Evolutionary conservation across 2,113 vertebrate genomes (phyloP), one percentile per base, ranked within the genome.

Genomic region (Spizaetus ornatus): DNA sequence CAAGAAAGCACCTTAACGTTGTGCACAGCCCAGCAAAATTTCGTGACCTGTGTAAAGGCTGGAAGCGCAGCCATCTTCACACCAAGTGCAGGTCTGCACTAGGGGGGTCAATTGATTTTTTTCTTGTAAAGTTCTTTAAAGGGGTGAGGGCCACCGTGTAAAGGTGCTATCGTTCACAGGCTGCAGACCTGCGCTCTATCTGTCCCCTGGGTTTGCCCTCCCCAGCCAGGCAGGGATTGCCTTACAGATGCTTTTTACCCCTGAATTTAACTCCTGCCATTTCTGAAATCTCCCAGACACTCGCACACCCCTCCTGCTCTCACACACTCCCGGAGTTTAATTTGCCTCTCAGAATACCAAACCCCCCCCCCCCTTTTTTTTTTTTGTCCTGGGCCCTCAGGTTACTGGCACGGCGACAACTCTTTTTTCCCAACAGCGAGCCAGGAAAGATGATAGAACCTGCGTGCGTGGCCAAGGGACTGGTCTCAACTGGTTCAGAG

Each of bases 401-500:
- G 98, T 98, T 98, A 98, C 98, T 98, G 98, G 98, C 97, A 94
- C 95, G 3, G 93, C 26, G 91, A 97, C 97, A 98, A 97, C 91
- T 95, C 96, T 96, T 98, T 98, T 97, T 97, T 96, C 97, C 97
- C 98, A 98, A 95, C 95, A 96, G 97, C 50, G 77, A 98, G 98
- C 97, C 98, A 98, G 95, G 96, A 98, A 98, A 98, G 97, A 98
- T 98, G 98, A 98, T 97, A 98, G 97, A 98, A 98, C 98, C 97
- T 93, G 95, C 77, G 93, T 98, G 95, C 98, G 95, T 98, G 98
- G 98, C 98, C 98, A 98, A 98, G 98, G 98, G 99, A 99, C 99
- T 98, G 98, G 99, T 99, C 98, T 99, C 98, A 98, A 99, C 99
- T 98, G 98, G 99, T 98, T 99, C 96, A 96, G 97, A 98, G 97